phyloP scores from a whole-genome alignment of 1,140 invertebrate species.

The Drosophila trapezifrons region DNA sequence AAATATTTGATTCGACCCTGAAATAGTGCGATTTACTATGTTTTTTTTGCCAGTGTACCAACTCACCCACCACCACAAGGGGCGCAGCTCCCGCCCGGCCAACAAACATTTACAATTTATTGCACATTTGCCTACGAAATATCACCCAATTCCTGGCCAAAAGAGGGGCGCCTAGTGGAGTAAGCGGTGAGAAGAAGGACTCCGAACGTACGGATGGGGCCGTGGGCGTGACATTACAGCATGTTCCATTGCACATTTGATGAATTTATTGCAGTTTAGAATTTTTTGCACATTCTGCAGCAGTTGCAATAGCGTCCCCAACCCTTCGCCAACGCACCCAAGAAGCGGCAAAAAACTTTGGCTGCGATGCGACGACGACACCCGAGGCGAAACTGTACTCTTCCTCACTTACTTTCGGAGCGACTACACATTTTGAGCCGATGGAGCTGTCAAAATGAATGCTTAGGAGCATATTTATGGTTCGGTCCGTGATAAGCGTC shows the following conservation, averaged over 20 bases:
- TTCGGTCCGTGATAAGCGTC: conserved; percentile 62
- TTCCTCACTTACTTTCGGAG: conserved; percentile 7
- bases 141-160: conserved; percentile 72
- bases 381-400: conserved; percentile 18
- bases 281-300: conserved; percentile 79
- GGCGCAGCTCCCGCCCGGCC: conserved; percentile 11
- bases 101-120: conserved; percentile 82
- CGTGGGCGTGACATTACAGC: conserved; percentile 81
- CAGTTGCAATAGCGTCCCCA: conserved; percentile 55
- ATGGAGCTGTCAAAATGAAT: conserved; percentile 78
- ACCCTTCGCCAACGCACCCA: conserved; percentile 1
- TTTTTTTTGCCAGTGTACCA: too few relatives aligned
- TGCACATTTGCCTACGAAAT: conserved; percentile 82
- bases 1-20: too few relatives aligned
- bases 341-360: conserved; percentile 41
- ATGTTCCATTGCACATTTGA: conserved; percentile 83
- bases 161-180: conserved; percentile 56
- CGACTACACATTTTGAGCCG: conserved; percentile 39
- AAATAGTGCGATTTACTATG: too few relatives aligned
- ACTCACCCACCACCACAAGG: background rate
- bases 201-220: conserved; percentile 9
- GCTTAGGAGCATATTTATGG: conserved; percentile 80
- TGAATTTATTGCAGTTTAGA: conserved; percentile 84
- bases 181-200: conserved; percentile 32
- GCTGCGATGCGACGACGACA: conserved; percentile 42